These are phyloP conservation scores for Cephalopterus ornatus DNA, from an alignment of 2,113 vertebrate species.

Conservation along the genomic window DNA sequence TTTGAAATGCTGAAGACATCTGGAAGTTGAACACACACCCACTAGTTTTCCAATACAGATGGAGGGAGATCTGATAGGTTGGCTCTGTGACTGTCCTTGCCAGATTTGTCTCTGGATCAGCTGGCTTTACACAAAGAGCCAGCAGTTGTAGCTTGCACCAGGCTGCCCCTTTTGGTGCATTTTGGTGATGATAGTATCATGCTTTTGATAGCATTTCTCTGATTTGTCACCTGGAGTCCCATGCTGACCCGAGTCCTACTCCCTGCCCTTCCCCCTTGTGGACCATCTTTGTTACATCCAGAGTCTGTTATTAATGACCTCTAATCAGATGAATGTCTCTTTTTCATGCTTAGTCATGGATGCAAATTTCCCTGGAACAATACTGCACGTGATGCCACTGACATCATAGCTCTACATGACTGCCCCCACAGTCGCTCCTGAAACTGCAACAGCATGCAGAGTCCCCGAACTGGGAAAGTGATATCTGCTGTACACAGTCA, in stretches of 20 bases:
- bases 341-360: background rate
- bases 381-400: background rate
- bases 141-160: background rate
- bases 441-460: background rate
- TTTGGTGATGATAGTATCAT: background rate
- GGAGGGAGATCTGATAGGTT: background rate
- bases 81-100: background rate
- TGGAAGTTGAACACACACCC: background rate
- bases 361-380: background rate
- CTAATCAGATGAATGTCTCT: accelerated
- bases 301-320: background rate
- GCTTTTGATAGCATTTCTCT: background rate
- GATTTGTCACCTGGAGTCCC: background rate
- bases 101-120: background rate
- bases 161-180: background rate
- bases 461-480: background rate
- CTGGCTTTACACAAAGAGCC: background rate
- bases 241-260: accelerated
- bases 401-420: background rate
- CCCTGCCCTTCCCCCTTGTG: background rate
- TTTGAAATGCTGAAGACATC: background rate
- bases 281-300: background rate
- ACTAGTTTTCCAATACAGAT: background rate
- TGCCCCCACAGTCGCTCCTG: background rate
- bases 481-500: background rate